A percentile compares a stretch with the other conserved stretches of the same genome.
Evolutionary conservation across 1,140 invertebrate genomes (phyloP).

Genomic region (Cryptotermes secundus): DNA sequence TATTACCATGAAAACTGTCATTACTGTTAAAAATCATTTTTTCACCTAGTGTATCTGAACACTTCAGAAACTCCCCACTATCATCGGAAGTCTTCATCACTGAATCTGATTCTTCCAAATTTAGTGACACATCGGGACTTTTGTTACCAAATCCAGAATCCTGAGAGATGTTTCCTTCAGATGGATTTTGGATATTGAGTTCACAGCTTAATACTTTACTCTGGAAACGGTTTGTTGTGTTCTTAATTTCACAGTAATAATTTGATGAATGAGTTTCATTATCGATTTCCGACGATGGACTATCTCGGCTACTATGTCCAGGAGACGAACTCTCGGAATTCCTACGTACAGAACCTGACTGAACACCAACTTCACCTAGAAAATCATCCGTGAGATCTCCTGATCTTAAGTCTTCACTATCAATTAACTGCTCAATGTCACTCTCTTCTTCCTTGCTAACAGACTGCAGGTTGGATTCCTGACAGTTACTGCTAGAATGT

Average conservation of each 20-base stretch:
- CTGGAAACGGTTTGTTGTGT: neutral
- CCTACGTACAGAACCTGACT: neutral
- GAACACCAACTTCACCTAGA: neutral
- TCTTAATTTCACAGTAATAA: neutral
- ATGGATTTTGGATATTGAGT: neutral
- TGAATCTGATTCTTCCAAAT: neutral
- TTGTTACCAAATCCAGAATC: neutral
- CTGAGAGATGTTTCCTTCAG: neutral
- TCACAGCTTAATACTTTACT: neutral
- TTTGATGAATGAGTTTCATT: neutral
- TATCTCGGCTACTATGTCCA: neutral
- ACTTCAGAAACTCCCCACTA: neutral
- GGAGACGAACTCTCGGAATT: neutral
- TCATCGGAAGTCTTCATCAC: neutral
- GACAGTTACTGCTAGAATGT: neutral
- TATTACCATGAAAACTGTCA: neutral
- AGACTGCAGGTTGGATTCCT: neutral
- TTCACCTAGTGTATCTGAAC: neutral
- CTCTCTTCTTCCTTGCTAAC: neutral
- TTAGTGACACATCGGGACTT: neutral
- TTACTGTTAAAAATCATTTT: neutral
- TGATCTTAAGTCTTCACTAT: neutral
- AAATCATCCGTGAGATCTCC: neutral
- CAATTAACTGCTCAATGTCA: neutral
- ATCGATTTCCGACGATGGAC: neutral